Evolutionary conservation across 2,888 invertebrate species (phyloP), one percentile per base, ranked within the genome.

Genomic region (Conchocele bisecta): DNA sequence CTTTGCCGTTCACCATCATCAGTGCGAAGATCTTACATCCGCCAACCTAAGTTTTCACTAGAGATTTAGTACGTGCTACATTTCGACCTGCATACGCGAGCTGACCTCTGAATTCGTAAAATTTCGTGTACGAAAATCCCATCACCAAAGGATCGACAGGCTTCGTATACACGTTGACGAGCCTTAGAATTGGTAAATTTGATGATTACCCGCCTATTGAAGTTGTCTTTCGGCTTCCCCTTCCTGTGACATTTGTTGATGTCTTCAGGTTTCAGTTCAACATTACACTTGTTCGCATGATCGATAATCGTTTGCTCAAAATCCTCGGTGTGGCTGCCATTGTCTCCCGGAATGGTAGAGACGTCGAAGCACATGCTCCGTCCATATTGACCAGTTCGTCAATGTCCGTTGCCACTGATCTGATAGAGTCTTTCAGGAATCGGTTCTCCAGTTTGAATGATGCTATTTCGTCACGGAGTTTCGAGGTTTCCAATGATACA

Each of bases 201-300:
- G 1, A 58, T 33, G 24, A 58, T 58, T 7, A 58, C 17, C 33
- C 46, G 33, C 3, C 58, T 17, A 46, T 58, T n/a, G n/a, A 46
- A 15, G 29, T 51, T 51, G 3, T 29, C n/a, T 31, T 4, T 15
- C 1, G 17, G 28, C 17, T 51, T 29, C 20, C 58, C 58, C 13
- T 44, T 58, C 22, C 58, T 29, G 22, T 58, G 58, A 29, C 58
- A 58, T 17, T 20, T 58, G 22, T 58, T 46, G 24, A 58, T 58
- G 46, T 33, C 46, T 7, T n/a, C n/a, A n/a, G n/a, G n/a, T n/a
- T n/a, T n/a, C n/a, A n/a, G n/a, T n/a, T n/a, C n/a, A n/a, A n/a
- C 4, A 13, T 15, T 31, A 33, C 6, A 6, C 5, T 31, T 46
- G 3, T 46, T 46, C 3, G 46, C 35, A 7, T 33, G 24, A 4